Evolutionary conservation across 2,888 invertebrate species (phyloP).

Genomic region (Xylota sylvarum): DNA sequence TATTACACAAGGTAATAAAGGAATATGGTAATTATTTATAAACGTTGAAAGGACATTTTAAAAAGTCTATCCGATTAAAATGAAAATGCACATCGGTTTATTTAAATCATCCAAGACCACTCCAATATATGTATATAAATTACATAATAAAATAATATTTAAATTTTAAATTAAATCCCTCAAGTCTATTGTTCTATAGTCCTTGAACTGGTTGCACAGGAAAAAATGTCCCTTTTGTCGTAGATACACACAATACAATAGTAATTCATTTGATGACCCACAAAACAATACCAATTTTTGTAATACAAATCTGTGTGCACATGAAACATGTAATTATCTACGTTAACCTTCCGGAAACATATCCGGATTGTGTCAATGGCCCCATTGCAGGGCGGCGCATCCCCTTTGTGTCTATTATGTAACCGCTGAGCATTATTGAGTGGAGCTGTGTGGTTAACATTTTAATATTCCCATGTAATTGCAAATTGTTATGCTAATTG

Average conservation of each 20-base stretch:
- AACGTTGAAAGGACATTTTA: no score
- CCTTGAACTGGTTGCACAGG: no score
- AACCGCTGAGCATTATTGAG: constrained; percentile 50
- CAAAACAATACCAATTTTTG: constrained; percentile 11
- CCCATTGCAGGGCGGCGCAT: constrained; percentile 1
- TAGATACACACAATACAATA: constrained; percentile 12
- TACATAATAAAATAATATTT: no score
- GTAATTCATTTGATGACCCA: neutral
- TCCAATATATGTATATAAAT: no score
- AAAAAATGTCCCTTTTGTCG: neutral
- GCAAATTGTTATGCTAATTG: constrained; percentile 76
- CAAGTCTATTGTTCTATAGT: no score
- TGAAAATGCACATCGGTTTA: no score
- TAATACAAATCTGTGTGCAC: constrained; percentile 30
- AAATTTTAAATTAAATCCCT: no score
- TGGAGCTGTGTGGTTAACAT: constrained; percentile 65
- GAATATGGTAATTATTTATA: no score
- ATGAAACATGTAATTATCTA: constrained; percentile 48
- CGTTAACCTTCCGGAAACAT: constrained; percentile 56
- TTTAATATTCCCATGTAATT: constrained; percentile 73
- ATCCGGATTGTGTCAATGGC: constrained; percentile 35
- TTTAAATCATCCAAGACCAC: no score
- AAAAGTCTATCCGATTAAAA: no score
- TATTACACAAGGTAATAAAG: no score
- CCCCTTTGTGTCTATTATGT: constrained; percentile 21